Percentiles rank a stretch among this genome's conserved stretches.
These are phyloP conservation scores for Todiramphus saurophagus DNA, from an alignment of 2,113 vertebrate species.

Conservation along the genomic window DNA sequence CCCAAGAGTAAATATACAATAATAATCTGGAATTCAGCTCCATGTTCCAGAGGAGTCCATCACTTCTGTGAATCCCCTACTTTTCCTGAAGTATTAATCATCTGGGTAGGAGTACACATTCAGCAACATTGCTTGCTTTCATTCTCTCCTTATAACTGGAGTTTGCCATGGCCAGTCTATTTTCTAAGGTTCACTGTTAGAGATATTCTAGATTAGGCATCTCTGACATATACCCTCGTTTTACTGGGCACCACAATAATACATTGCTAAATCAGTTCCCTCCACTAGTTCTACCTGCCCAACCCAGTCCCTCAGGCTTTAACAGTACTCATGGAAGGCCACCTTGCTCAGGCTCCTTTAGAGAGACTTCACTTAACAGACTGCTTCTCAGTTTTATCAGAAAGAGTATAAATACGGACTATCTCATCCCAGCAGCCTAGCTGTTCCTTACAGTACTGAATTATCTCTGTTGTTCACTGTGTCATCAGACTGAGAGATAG, in stretches of 20 bases:
- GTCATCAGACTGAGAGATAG: background rate
- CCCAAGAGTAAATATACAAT: background rate
- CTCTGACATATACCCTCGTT: background rate
- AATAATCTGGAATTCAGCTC: background rate
- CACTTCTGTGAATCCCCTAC: fast-evolving
- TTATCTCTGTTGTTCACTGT: background rate
- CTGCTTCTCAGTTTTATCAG: constrained; percentile 10
- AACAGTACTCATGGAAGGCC: background rate
- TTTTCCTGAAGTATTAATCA: background rate
- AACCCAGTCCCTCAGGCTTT: background rate
- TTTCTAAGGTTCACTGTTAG: background rate
- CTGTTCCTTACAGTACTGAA: background rate
- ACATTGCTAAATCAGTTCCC: background rate
- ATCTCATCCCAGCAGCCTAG: background rate
- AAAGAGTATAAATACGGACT: background rate
- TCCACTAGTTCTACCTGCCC: background rate
- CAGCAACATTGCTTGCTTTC: background rate
- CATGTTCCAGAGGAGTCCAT: background rate
- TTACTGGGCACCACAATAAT: background rate
- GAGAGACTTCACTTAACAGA: background rate
- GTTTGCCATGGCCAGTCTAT: background rate
- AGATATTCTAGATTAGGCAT: background rate
- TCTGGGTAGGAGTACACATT: background rate
- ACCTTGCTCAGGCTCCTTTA: background rate
- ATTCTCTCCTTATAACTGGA: background rate